These are phyloP conservation scores for Bergia sp. DNA, from an alignment of 92 coral and sea anemone genomes.

Conservation along the genomic window DNA sequence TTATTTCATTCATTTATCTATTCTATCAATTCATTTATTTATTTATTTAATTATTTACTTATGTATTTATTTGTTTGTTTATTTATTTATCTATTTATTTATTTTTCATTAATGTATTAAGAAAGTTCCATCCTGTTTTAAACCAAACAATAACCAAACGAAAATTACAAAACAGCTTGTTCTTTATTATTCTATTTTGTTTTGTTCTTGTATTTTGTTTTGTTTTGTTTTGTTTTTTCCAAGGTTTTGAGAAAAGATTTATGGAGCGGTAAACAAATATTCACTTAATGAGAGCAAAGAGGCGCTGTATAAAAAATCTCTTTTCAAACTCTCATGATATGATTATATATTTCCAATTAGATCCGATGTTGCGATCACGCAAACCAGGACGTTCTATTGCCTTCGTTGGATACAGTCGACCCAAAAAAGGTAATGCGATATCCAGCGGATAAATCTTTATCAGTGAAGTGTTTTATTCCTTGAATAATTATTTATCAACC, in stretches of 20 bases:
- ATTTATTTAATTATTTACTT: no score
- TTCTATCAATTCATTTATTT: no score
- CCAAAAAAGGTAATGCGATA: constrained; percentile 23
- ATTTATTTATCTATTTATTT: no score
- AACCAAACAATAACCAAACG: no score
- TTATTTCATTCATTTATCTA: no score
- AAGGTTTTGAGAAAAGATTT: not conserved
- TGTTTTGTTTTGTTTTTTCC: not conserved
- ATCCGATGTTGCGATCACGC: not conserved
- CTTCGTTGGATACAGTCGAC: not conserved
- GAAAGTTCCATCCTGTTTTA: no score
- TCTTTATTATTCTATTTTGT: no score
- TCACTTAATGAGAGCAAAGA: not conserved
- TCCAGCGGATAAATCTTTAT: not conserved
- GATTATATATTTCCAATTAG: not conserved
- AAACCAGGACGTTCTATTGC: not conserved
- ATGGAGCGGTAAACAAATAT: not conserved
- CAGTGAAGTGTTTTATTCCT: not conserved
- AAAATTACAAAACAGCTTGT: no score
- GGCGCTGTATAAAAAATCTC: not conserved
- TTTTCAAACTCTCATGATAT: not conserved
- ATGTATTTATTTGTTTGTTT: no score
- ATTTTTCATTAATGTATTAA: no score
- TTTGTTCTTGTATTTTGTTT: no score
- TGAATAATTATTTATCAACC: no score